These are phyloP conservation scores for Bradysia coprophila DNA, from an alignment of 1,140 invertebrate species.

Conservation along the genomic window DNA sequence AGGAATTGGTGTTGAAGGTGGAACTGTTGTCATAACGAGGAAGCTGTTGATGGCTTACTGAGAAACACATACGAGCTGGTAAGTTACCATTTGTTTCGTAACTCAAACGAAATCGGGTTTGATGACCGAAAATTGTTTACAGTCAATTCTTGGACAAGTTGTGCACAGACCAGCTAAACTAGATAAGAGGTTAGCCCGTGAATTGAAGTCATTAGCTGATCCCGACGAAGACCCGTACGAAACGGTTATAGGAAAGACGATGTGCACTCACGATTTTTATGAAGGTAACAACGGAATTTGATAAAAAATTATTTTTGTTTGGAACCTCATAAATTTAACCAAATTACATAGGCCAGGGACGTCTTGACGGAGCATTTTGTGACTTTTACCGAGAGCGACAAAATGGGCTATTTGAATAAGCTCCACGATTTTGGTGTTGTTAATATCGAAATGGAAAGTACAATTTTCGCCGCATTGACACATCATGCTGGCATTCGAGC, in stretches of 20 bases:
- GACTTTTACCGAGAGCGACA: slow-evolving; percentile 76
- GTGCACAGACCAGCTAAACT: slow-evolving; percentile 64
- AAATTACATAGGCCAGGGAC: slow-evolving; percentile 51
- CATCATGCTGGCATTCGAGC: slow-evolving; percentile 86
- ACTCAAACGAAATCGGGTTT: not conserved
- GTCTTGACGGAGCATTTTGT: slow-evolving; percentile 93
- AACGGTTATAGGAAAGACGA: slow-evolving; percentile 75
- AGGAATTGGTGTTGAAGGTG: slow-evolving; percentile 75
- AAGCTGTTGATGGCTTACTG: slow-evolving; percentile 65
- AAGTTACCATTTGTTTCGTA: slow-evolving; percentile 11
- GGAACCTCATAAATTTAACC: not conserved
- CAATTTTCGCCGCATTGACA: slow-evolving; percentile 73
- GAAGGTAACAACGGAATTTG: slow-evolving; percentile 46
- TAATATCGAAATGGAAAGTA: slow-evolving; percentile 97
- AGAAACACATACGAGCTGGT: slow-evolving; percentile 48
- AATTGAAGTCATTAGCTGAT: slow-evolving; percentile 52
- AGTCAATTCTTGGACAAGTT: slow-evolving; percentile 78
- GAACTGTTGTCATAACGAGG: slow-evolving; percentile 78
- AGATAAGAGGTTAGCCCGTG: slow-evolving; percentile 57
- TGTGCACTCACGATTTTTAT: slow-evolving; percentile 95
- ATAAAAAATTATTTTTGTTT: not conserved
- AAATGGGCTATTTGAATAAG: slow-evolving; percentile 68
- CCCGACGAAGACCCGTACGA: slow-evolving; percentile 64
- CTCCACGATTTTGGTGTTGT: slow-evolving; percentile 63
- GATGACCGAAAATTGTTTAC: not conserved